Conservation (phyloP, 2,113 vertebrate species). For the Anarhynchus alexandrinus region DNA sequence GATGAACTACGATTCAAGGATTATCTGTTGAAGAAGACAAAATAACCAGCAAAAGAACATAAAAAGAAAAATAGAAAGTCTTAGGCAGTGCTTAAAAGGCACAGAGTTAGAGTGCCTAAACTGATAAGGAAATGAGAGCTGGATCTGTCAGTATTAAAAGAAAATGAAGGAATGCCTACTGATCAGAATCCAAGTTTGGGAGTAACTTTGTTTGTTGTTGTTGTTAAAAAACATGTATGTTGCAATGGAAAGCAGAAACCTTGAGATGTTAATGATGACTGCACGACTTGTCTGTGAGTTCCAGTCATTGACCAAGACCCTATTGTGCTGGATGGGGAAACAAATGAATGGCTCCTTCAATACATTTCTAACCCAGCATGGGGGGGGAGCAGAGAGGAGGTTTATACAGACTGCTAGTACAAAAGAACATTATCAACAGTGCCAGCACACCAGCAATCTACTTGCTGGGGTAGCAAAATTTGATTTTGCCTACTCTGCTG, state of each 20-base stretch:
- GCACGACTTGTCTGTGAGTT: background rate
- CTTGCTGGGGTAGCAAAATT: slow-evolving; percentile 11
- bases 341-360: background rate
- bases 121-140: slow-evolving; percentile 42
- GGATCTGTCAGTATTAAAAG: slow-evolving; percentile 24
- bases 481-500: slow-evolving; percentile 43
- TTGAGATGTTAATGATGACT: background rate
- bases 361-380: background rate
- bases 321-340: background rate
- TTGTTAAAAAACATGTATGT: background rate
- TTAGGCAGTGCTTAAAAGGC: background rate
- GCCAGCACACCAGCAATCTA: background rate
- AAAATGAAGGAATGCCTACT: slow-evolving; percentile 55
- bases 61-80: background rate
- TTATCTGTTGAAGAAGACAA: background rate
- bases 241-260: background rate
- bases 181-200: background rate
- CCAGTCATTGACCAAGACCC: background rate
- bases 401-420: background rate
- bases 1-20: background rate
- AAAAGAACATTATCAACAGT: background rate
- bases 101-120: slow-evolving; percentile 40
- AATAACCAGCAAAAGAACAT: background rate
- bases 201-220: background rate
- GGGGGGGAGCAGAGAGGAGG: rapidly evolving